Evolutionary conservation across 2,113 vertebrate species (phyloP).

Genomic region (Struthio camelus): DNA sequence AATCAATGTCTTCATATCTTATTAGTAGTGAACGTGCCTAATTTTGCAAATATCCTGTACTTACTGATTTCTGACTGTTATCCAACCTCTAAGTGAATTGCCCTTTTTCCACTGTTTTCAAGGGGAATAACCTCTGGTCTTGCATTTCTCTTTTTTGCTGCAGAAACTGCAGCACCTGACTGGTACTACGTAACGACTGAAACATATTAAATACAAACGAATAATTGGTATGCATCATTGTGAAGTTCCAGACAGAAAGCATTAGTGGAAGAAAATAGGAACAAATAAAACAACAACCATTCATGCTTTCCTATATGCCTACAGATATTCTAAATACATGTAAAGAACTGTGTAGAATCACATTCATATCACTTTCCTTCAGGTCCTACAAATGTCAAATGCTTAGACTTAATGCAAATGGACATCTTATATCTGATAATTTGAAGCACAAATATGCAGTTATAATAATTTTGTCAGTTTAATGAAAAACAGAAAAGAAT

Average conservation of each 20-base stretch:
- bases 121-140: neutral
- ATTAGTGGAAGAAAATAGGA: neutral
- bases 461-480: neutral
- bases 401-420: neutral
- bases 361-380: neutral
- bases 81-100: neutral
- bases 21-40: neutral
- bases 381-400: neutral
- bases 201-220: neutral
- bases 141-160: neutral
- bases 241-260: neutral
- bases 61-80: neutral
- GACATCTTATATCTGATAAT: neutral
- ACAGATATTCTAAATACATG: accelerated
- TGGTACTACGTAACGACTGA: neutral
- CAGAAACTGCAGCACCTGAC: neutral
- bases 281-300: neutral
- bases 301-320: neutral
- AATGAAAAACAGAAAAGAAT: neutral
- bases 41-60: neutral
- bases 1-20: neutral
- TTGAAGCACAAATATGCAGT: neutral
- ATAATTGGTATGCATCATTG: neutral
- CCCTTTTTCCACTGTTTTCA: neutral
- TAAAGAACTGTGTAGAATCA: neutral